These are phyloP conservation scores for Meriones unguiculatus DNA, from an alignment of 2,113 vertebrate genomes.

Conservation along the genomic window DNA sequence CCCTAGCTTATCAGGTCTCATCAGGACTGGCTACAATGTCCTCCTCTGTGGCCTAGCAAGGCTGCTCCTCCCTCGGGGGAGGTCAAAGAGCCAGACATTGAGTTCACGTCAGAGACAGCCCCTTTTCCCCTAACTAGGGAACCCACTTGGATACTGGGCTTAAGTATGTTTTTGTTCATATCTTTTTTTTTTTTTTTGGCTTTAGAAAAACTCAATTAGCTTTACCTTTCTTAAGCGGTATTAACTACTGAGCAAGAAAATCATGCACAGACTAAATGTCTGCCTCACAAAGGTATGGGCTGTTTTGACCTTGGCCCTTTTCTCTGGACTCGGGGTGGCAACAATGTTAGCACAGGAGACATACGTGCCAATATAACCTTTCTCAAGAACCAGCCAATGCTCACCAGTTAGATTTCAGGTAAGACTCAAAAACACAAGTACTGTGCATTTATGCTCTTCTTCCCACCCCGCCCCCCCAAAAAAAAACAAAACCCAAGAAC, in stretches of 20 bases:
- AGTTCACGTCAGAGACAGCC: too few relatives aligned
- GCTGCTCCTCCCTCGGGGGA: too few relatives aligned
- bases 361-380: background rate
- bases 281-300: background rate
- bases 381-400: fast-evolving
- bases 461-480: background rate
- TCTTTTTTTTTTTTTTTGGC: background rate
- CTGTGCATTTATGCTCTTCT: fast-evolving
- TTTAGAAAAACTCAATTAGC: background rate
- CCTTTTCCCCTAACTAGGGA: too few relatives aligned
- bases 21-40: too few relatives aligned
- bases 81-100: too few relatives aligned
- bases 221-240: background rate
- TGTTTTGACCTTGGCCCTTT: too few relatives aligned
- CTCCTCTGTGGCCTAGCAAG: too few relatives aligned
- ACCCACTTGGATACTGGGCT: too few relatives aligned
- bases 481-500: background rate
- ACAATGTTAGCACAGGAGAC: background rate
- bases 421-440: background rate
- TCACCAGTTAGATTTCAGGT: fast-evolving
- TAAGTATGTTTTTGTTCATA: background rate
- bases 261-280: background rate
- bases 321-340: background rate
- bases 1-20: too few relatives aligned
- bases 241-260: background rate